Conservation (phyloP, 1,140 invertebrate genomes). For the Euschistus heros region DNA sequence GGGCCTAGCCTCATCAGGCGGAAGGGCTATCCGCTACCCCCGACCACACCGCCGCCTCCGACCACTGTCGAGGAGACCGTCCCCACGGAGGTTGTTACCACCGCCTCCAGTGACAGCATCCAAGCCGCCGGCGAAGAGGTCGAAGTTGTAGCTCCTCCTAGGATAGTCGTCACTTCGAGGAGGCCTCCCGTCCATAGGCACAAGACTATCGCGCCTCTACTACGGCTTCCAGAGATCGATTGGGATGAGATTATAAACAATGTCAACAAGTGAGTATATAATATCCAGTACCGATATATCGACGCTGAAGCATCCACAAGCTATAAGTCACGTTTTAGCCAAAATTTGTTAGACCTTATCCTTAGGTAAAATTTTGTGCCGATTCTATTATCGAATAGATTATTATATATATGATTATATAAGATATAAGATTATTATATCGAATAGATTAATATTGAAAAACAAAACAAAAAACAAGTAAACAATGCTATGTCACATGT, state of each 20-base stretch:
- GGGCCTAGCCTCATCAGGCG: neutral
- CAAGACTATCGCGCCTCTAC: neutral
- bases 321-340: too few species aligned
- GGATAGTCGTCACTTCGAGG: neutral
- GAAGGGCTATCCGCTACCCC: neutral
- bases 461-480: too few species aligned
- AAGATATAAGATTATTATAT: too few species aligned
- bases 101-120: neutral
- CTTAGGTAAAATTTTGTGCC: too few species aligned
- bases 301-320: too few species aligned
- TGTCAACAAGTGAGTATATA: neutral
- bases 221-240: neutral
- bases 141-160: neutral
- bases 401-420: too few species aligned
- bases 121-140: neutral
- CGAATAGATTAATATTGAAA: too few species aligned
- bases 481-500: too few species aligned
- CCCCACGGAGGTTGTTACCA: neutral
- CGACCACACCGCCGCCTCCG: neutral
- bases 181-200: neutral
- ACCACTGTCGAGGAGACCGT: neutral
- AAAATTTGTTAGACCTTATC: too few species aligned
- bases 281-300: too few species aligned
- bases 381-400: too few species aligned
- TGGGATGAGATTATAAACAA: conserved; percentile 3